These are phyloP conservation scores for Orestias chungarensis DNA, from an alignment of 2,797 vertebrate species.

Conservation along the genomic window DNA sequence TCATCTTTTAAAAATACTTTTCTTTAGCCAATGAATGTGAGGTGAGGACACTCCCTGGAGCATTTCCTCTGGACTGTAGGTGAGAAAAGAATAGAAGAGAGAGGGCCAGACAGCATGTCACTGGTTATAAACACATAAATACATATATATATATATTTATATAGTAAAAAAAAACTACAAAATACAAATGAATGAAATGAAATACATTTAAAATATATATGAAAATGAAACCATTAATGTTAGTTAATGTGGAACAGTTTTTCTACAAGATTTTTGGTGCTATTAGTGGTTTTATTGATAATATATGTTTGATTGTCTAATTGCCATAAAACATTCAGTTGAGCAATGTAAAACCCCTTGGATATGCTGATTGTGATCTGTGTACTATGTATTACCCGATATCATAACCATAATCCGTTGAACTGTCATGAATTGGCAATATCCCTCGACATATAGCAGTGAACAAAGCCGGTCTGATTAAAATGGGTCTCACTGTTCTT, in stretches of 20 bases:
- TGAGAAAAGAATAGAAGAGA: slow-evolving; percentile 18
- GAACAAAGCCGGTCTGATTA: slow-evolving; percentile 15
- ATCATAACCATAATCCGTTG: background rate
- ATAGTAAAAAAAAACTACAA: slow-evolving; percentile 19
- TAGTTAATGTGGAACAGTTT: too few species aligned
- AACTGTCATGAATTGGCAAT: background rate
- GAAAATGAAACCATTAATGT: too few species aligned
- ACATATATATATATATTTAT: too few species aligned
- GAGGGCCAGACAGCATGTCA: slow-evolving; percentile 15
- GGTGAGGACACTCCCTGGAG: slow-evolving; percentile 29
- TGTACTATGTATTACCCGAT: too few species aligned
- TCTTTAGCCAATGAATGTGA: slow-evolving; percentile 37
- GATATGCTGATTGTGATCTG: background rate
- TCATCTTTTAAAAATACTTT: slow-evolving; percentile 27
- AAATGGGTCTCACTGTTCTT: slow-evolving; percentile 17
- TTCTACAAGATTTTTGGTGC: too few species aligned
- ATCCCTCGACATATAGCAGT: background rate
- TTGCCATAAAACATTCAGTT: background rate
- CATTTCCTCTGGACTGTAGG: slow-evolving; percentile 37
- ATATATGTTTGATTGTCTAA: background rate
- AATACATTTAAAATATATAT: too few species aligned
- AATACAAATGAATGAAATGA: background rate
- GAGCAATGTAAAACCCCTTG: background rate
- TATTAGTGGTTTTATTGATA: too few species aligned
- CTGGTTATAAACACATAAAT: too few species aligned